These are phyloP conservation scores for Philereme vetulata DNA, from an alignment of 2,888 invertebrate species.

Conservation along the genomic window DNA sequence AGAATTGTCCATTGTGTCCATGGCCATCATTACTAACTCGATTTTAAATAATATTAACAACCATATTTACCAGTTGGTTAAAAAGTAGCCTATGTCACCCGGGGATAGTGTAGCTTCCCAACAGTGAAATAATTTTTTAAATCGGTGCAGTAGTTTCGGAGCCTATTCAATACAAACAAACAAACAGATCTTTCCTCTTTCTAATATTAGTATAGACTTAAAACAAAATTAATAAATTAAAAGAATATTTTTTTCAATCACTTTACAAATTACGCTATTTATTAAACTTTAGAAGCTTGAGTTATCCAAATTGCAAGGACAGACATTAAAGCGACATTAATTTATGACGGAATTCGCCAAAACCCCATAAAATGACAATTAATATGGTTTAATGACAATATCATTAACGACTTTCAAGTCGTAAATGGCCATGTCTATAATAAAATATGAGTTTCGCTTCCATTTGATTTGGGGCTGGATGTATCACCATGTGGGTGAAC, in stretches of 20 bases:
- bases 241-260: slow-evolving; percentile 5
- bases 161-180: no score
- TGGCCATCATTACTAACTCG: no score
- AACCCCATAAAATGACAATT: slow-evolving; percentile 48
- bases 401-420: slow-evolving; percentile 44
- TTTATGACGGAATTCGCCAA: slow-evolving; percentile 40
- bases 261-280: slow-evolving; percentile 14
- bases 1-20: no score
- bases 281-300: slow-evolving; percentile 18
- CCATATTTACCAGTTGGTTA: no score
- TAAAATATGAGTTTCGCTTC: slow-evolving; percentile 32
- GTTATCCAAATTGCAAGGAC: slow-evolving; percentile 25
- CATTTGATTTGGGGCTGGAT: slow-evolving; percentile 24
- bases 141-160: no score
- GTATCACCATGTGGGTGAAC: slow-evolving; percentile 8
- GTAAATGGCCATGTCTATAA: slow-evolving; percentile 43
- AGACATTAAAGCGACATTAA: slow-evolving; percentile 39
- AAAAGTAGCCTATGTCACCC: no score
- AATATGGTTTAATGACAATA: slow-evolving; percentile 48
- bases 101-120: no score
- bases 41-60: no score
- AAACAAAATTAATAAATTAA: neutral
- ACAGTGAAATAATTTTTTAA: no score
- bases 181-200: no score
- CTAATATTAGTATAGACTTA: no score